Evolutionary conservation across 1,140 invertebrate species (phyloP).

Genomic region (Potamilus streckersoni): DNA sequence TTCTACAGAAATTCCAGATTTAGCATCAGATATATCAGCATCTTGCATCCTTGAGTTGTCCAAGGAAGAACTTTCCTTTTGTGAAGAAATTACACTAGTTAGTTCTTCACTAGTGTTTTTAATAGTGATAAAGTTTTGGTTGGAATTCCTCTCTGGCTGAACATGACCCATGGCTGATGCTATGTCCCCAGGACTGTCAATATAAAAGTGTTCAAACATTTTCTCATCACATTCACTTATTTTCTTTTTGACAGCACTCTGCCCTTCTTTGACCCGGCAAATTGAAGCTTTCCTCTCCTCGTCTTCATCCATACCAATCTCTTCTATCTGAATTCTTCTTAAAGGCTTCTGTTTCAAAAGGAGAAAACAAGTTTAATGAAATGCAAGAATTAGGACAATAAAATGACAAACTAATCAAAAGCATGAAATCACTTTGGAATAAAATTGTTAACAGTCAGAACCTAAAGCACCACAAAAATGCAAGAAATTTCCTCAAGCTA

Average conservation of each 20-base stretch:
- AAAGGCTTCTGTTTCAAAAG: conserved; percentile 54
- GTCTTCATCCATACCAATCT: conserved; percentile 56
- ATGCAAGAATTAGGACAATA: neutral
- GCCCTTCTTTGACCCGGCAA: conserved; percentile 34
- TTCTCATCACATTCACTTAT: conserved; percentile 47
- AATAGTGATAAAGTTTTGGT: no score
- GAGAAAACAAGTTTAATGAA: conserved; percentile 6
- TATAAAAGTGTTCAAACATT: conserved; percentile 50
- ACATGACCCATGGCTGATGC: neutral
- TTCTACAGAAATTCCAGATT: neutral
- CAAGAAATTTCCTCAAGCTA: no score
- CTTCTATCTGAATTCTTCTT: conserved; percentile 59
- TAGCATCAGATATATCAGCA: neutral
- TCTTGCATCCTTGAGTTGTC: neutral
- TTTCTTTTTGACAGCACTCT: conserved; percentile 44
- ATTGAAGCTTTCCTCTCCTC: conserved; percentile 29
- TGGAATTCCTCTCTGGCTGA: no score
- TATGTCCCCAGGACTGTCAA: conserved; percentile 18
- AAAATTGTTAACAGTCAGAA: no score
- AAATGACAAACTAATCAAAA: neutral
- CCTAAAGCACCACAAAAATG: no score
- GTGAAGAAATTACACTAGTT: no score
- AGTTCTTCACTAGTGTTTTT: no score
- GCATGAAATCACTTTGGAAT: no score
- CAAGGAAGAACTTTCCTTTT: no score